Conservation (phyloP, 2,797 vertebrate species). For the Aplochiton taeniatus region DNA sequence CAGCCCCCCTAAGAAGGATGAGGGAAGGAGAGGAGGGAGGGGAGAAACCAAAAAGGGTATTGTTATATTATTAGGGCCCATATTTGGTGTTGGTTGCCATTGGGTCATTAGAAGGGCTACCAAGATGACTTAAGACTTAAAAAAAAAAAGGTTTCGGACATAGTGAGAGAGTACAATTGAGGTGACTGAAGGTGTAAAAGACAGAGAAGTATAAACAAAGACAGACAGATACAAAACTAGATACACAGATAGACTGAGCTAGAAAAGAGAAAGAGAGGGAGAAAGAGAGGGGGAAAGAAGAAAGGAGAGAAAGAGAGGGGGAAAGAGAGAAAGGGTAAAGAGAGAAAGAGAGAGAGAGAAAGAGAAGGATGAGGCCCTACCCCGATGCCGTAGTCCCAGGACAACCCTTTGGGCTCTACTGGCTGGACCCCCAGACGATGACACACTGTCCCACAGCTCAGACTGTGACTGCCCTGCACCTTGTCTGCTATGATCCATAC, state of each 20-base stretch:
- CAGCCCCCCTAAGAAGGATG: constrained; percentile 85
- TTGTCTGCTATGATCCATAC: constrained; percentile 84
- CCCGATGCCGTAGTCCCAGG: constrained; percentile 98
- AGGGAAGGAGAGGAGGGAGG: constrained; percentile 26
- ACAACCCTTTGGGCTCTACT: constrained; percentile 83
- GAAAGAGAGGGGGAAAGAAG: constrained; percentile 11
- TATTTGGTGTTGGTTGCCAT: too few relatives aligned
- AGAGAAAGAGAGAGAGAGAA: constrained; percentile 19
- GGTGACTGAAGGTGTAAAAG: too few relatives aligned
- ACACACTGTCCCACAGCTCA: constrained; percentile 95
- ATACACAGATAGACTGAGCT: neutral
- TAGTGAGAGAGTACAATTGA: constrained; percentile 22
- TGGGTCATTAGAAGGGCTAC: too few relatives aligned
- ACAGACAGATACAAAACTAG: neutral
- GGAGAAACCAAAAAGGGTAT: too few relatives aligned
- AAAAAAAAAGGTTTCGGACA: too few relatives aligned
- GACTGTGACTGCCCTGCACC: constrained; percentile 92
- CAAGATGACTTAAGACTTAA: too few relatives aligned
- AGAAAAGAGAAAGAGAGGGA: constrained; percentile 15
- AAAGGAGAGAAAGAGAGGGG: neutral
- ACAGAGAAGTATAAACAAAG: neutral
- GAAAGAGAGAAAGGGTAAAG: neutral
- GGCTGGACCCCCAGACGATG: constrained; percentile 88
- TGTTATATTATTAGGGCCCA: too few relatives aligned
- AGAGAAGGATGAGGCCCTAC: constrained; percentile 77